phyloP scores from a whole-genome alignment of 2,797 vertebrate genomes.

The Arctocebus calabarensis region DNA sequence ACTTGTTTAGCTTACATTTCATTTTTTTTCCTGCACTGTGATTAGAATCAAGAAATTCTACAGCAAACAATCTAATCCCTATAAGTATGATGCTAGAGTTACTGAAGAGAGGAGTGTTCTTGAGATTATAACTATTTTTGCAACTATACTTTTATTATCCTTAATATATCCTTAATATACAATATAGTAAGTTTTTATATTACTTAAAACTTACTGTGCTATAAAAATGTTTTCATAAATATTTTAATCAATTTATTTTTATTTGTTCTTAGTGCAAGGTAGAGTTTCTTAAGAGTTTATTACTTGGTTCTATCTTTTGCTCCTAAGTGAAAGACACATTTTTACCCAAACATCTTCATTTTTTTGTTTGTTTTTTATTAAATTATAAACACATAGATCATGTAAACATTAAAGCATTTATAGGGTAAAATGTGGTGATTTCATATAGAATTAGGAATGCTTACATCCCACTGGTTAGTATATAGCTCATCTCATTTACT shows the following conservation, averaged over 20 bases:
- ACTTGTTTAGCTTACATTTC: conserved; percentile 37
- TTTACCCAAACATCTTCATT: background rate
- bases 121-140: background rate
- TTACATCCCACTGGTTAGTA: no score
- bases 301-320: background rate
- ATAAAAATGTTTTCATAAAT: background rate
- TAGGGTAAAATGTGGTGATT: no score
- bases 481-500: no score
- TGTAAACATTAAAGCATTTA: no score
- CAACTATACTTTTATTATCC: background rate
- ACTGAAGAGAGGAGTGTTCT: background rate
- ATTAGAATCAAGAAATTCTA: conserved; percentile 53
- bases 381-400: no score
- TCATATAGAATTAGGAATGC: no score
- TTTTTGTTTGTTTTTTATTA: no score
- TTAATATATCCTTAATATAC: background rate
- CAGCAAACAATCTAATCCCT: background rate
- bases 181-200: background rate
- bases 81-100: background rate
- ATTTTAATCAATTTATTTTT: background rate
- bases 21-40: conserved; percentile 47
- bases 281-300: background rate
- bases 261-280: background rate
- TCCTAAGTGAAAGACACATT: conserved; percentile 9
- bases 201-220: background rate